These are phyloP conservation scores for Colinus virginianus DNA, from an alignment of 2,113 vertebrate genomes.

Conservation along the genomic window DNA sequence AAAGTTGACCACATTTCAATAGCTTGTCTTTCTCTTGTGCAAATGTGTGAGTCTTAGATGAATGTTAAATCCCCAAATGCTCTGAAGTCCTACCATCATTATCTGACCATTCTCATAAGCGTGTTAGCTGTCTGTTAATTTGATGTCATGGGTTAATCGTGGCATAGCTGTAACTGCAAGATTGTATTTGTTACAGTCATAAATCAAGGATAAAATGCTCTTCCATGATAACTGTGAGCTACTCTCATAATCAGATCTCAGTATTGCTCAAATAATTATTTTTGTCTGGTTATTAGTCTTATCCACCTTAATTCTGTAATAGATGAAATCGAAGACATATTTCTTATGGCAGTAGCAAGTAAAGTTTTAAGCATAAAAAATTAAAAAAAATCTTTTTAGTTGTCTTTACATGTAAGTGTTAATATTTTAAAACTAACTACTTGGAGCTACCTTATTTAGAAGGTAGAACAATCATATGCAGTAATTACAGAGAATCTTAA, in stretches of 20 bases:
- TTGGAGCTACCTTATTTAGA: not conserved
- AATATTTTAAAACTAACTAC: not conserved
- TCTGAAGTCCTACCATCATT: not conserved
- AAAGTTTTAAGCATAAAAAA: constrained; percentile 2
- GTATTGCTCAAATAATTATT: constrained; percentile 9
- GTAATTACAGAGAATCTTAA: not conserved
- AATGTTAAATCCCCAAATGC: not conserved
- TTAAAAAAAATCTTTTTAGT: not conserved
- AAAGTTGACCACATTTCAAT: not conserved
- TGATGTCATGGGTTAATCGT: not conserved
- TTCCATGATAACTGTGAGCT: not conserved
- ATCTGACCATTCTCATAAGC: not conserved
- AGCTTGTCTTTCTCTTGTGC: not conserved
- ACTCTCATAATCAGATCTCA: not conserved
- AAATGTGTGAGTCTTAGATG: not conserved
- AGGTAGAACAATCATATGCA: not conserved
- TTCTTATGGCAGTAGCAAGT: constrained; percentile 19
- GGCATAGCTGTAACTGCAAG: not conserved
- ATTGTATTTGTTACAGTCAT: not conserved
- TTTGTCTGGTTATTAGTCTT: constrained; percentile 33
- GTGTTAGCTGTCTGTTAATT: not conserved
- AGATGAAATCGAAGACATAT: constrained; percentile 31
- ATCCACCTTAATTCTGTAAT: constrained; percentile 5
- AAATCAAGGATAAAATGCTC: not conserved
- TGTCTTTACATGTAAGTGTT: not conserved